Conservation (phyloP, 2,113 vertebrate genomes). For the Pterocles burchelli region DNA sequence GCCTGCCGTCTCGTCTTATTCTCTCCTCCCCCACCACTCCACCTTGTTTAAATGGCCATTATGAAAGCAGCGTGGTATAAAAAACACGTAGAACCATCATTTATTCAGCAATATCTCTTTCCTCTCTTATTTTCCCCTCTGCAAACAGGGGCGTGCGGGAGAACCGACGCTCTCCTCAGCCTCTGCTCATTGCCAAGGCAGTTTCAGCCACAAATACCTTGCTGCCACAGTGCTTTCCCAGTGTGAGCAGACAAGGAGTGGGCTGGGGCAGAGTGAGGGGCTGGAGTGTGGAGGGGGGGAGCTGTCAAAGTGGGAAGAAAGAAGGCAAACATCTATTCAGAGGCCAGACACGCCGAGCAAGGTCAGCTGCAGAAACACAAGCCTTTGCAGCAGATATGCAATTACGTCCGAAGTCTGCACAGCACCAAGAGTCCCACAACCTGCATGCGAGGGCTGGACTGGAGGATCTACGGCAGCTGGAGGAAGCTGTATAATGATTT, state of each 20-base stretch:
- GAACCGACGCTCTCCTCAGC: background rate
- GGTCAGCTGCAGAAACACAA: slow-evolving; percentile 72
- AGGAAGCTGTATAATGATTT: slow-evolving; percentile 50
- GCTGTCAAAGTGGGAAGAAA: slow-evolving; percentile 72
- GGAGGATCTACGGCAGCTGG: slow-evolving; percentile 11
- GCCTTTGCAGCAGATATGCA: slow-evolving; percentile 72
- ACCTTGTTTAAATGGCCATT: slow-evolving; percentile 56
- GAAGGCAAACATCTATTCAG: slow-evolving; percentile 71
- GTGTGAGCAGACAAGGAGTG: slow-evolving; percentile 26
- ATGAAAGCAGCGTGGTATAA: background rate
- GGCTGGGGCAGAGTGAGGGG: slow-evolving; percentile 12
- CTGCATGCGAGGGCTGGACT: background rate
- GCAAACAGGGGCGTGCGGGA: background rate
- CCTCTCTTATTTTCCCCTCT: background rate
- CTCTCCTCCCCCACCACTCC: background rate
- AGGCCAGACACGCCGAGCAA: slow-evolving; percentile 69
- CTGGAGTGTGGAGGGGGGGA: slow-evolving; percentile 18
- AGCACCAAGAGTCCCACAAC: slow-evolving; percentile 51
- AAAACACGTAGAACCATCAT: background rate
- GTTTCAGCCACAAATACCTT: slow-evolving; percentile 9
- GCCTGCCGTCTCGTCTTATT: background rate
- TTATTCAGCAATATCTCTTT: slow-evolving; percentile 26
- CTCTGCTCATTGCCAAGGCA: background rate
- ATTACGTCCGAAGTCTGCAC: slow-evolving; percentile 77
- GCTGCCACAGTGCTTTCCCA: background rate